Conservation (phyloP, 92 coral and sea anemone species). For the Isaurus tuberculatus region DNA sequence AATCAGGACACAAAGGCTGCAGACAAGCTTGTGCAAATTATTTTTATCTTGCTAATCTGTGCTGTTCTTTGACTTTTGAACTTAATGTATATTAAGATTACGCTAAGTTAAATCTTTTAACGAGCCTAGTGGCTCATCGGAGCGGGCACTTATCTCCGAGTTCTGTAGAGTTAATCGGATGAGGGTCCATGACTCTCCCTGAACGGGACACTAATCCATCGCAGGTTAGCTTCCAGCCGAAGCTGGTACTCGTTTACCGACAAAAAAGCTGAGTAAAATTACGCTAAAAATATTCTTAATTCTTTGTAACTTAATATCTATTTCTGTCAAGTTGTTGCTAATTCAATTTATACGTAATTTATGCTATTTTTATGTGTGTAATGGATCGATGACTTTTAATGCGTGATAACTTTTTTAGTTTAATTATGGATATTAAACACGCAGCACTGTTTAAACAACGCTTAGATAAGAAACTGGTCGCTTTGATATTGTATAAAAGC, state of each 20-base stretch:
- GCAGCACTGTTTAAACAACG: background rate
- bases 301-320: no score
- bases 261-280: no score
- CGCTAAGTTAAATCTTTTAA: no score
- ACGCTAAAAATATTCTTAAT: no score
- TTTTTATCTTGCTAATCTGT: background rate
- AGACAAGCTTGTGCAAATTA: background rate
- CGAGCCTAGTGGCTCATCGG: no score
- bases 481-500: background rate
- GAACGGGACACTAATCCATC: no score
- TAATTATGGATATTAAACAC: slow-evolving; percentile 14
- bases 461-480: background rate
- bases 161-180: no score
- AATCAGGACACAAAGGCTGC: background rate
- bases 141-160: no score
- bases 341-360: background rate
- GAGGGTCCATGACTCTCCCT: no score
- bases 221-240: no score
- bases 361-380: background rate
- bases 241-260: no score
- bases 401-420: background rate
- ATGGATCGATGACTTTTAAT: background rate
- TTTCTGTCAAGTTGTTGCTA: background rate
- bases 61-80: background rate
- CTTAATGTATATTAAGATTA: no score